phyloP scores from a whole-genome alignment of 2,888 invertebrate genomes.

The Trisateles emortualis region DNA sequence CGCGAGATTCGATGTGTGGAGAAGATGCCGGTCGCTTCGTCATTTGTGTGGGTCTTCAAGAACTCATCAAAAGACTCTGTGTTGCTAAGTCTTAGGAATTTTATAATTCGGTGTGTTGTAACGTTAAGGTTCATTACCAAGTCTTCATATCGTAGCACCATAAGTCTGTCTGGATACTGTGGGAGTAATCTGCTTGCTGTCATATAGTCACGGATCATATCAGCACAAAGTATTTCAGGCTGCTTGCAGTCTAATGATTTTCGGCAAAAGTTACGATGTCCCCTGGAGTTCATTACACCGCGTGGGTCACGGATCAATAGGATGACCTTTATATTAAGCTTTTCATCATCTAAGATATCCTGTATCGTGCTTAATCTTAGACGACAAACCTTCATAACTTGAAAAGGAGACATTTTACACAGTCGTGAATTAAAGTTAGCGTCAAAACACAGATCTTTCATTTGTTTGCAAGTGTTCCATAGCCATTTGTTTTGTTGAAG shows the following conservation, averaged over 20 bases:
- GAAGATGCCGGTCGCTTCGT: slow-evolving; percentile 93
- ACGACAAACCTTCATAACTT: slow-evolving; percentile 95
- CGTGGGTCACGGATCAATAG: slow-evolving; percentile 94
- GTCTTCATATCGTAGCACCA: slow-evolving; percentile 62
- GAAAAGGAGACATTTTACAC: slow-evolving; percentile 94
- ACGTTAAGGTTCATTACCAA: slow-evolving; percentile 91
- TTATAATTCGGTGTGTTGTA: slow-evolving; percentile 90
- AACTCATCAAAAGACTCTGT: slow-evolving; percentile 89
- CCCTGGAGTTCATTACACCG: slow-evolving; percentile 93
- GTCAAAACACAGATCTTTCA: slow-evolving; percentile 78
- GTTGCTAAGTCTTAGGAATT: slow-evolving; percentile 92
- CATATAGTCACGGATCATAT: slow-evolving; percentile 93
- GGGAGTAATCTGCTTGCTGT: slow-evolving; percentile 89
- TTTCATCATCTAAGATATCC: slow-evolving; percentile 89
- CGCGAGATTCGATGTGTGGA: slow-evolving; percentile 94
- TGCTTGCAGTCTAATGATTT: slow-evolving; percentile 91
- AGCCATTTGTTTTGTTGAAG: slow-evolving; percentile 94
- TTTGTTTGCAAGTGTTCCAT: slow-evolving; percentile 91
- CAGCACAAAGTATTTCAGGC: slow-evolving; percentile 90
- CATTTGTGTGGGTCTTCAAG: slow-evolving; percentile 93
- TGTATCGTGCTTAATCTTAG: slow-evolving; percentile 90
- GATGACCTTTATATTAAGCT: slow-evolving; percentile 91
- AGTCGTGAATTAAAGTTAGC: slow-evolving; percentile 90
- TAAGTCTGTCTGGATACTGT: slow-evolving; percentile 90
- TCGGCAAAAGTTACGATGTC: slow-evolving; percentile 93